A percentile compares a stretch with the other conserved stretches of the same genome.
Conservation (phyloP, 2,113 vertebrate species). For the Bufo bufo region DNA sequence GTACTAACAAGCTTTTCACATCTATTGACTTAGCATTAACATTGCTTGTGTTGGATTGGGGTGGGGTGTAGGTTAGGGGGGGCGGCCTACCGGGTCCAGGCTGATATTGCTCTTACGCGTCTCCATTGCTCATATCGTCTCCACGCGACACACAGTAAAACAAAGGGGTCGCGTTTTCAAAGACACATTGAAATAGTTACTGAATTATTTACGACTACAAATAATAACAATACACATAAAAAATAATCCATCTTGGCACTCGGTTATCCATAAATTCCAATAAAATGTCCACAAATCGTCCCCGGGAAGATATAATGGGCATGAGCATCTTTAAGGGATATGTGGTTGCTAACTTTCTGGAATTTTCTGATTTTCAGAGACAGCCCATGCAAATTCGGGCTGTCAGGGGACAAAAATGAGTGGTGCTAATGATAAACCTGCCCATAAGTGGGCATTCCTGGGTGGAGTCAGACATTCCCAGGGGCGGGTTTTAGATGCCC, state of each 20-base stretch:
- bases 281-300: background rate
- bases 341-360: too few relatives aligned
- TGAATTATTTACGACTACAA: background rate
- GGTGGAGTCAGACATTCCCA: too few relatives aligned
- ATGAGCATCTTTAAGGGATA: too few relatives aligned
- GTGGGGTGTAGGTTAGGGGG: background rate
- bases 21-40: constrained; percentile 7
- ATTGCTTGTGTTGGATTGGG: background rate
- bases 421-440: too few relatives aligned
- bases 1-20: constrained; percentile 4
- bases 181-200: constrained; percentile 2
- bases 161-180: background rate
- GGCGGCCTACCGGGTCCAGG: background rate
- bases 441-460: too few relatives aligned
- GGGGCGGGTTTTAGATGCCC: too few relatives aligned
- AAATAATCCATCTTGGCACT: background rate
- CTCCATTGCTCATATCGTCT: background rate
- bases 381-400: too few relatives aligned
- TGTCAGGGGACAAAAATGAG: too few relatives aligned
- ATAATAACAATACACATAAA: background rate
- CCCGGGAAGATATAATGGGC: background rate
- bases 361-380: too few relatives aligned
- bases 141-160: background rate
- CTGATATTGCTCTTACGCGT: background rate
- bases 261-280: background rate